These are phyloP conservation scores for Steinernema scapterisci DNA, from an alignment of 2,888 invertebrate genomes.

Conservation along the genomic window DNA sequence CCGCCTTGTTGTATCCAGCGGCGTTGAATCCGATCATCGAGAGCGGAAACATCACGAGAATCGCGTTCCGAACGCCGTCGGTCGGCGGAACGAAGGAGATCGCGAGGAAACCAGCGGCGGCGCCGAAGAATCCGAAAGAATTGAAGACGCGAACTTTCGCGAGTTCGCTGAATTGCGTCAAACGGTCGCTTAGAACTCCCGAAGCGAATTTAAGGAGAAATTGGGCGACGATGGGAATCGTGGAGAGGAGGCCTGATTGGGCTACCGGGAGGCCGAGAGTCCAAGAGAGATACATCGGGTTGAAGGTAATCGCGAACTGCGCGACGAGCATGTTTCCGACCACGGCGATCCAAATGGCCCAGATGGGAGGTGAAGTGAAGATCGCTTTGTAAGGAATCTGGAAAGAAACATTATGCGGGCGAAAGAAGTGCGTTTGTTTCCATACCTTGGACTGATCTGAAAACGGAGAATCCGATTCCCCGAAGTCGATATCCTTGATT, in stretches of 20 bases:
- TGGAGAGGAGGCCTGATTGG: constrained; percentile 28
- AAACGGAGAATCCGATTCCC: background rate
- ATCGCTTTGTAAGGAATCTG: constrained; percentile 33
- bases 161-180: background rate
- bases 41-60: background rate
- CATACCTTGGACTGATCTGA: too few species aligned
- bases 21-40: background rate
- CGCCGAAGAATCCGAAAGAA: constrained; percentile 36
- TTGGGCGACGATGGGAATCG: constrained; percentile 36
- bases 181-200: constrained; percentile 34
- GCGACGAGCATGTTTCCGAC: constrained; percentile 42
- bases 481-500: constrained; percentile 6
- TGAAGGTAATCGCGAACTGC: constrained; percentile 42
- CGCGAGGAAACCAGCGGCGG: background rate
- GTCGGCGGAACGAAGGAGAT: background rate
- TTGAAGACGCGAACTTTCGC: constrained; percentile 34
- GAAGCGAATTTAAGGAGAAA: constrained; percentile 40
- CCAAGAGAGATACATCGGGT: constrained; percentile 37
- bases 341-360: constrained; percentile 39
- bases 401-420: background rate
- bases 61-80: background rate
- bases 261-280: constrained; percentile 33
- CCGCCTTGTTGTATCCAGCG: constrained; percentile 16
- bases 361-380: constrained; percentile 29
- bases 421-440: background rate